These are phyloP conservation scores for Python bivittatus DNA, from an alignment of 2,113 vertebrate genomes.

Conservation along the genomic window DNA sequence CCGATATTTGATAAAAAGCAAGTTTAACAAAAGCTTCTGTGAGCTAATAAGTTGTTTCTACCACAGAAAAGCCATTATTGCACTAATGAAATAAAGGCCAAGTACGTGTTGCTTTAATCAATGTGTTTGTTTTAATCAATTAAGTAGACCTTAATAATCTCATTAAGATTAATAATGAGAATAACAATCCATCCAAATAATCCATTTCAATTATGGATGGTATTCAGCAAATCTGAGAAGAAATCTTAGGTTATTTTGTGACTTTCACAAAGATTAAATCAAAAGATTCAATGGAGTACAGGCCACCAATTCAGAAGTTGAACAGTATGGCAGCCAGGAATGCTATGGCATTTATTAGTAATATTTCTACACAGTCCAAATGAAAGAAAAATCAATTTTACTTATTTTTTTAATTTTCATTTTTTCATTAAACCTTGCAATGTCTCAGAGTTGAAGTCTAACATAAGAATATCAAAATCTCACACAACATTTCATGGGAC, in stretches of 20 bases:
- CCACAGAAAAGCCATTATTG: not conserved
- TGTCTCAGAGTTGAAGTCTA: not conserved
- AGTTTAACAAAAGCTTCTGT: not conserved
- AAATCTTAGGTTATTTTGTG: not conserved
- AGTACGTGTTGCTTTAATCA: not conserved
- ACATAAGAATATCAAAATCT: not conserved
- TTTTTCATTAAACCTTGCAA: not conserved
- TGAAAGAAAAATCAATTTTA: not conserved
- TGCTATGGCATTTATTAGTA: not conserved
- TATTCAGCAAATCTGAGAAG: not conserved
- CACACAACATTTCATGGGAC: not conserved
- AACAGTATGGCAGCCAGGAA: not conserved
- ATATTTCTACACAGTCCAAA: not conserved
- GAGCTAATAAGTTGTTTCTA: not conserved
- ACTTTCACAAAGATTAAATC: not conserved
- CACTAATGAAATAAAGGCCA: not conserved
- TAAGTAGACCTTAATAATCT: not conserved
- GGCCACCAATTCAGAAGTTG: not conserved
- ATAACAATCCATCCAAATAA: not conserved
- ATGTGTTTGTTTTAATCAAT: slow-evolving; percentile 6
- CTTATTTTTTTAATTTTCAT: too few relatives aligned
- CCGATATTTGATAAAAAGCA: not conserved
- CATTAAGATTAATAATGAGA: not conserved
- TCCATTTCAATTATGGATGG: not conserved
- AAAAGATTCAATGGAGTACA: not conserved